These are phyloP conservation scores for Mandrillus leucophaeus DNA, from an alignment of 2,113 vertebrate species.

Conservation along the genomic window DNA sequence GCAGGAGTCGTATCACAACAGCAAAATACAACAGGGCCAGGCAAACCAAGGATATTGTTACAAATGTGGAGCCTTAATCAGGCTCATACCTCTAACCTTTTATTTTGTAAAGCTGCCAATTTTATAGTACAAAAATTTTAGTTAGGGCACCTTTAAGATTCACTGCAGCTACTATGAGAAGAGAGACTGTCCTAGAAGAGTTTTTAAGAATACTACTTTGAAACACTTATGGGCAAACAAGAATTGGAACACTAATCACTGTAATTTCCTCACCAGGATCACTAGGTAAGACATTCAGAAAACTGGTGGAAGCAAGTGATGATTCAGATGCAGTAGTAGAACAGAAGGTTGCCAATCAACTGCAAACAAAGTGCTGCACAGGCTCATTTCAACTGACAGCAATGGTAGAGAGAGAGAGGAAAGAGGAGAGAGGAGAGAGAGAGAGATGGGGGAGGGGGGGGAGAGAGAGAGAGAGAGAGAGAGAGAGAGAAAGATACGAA, in stretches of 20 bases:
- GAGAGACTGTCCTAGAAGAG: constrained; percentile 19
- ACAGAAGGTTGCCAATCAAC: not conserved
- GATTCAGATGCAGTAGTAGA: not conserved
- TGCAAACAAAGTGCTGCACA: not conserved
- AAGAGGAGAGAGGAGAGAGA: not conserved
- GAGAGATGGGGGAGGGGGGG: accelerated
- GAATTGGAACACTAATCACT: not conserved
- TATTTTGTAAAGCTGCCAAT: constrained; percentile 26
- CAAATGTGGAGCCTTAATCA: not conserved
- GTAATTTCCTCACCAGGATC: constrained; percentile 32
- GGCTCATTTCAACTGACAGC: not conserved
- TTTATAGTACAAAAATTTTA: not conserved
- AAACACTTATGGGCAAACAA: not conserved
- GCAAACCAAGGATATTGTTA: not conserved
- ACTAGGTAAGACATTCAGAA: not conserved
- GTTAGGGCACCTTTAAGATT: constrained; percentile 46
- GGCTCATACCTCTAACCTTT: not conserved
- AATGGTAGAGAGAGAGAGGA: not conserved
- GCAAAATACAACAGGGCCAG: not conserved
- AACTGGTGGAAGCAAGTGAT: not conserved
- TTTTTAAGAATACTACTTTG: constrained; percentile 31
- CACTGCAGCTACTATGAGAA: constrained; percentile 14
- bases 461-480: accelerated
- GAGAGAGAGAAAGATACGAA: not conserved
- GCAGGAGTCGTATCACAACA: not conserved